Base-by-base conservation (phyloP, 2,113 vertebrate genomes). In the Oophaga pumilio region DNA sequence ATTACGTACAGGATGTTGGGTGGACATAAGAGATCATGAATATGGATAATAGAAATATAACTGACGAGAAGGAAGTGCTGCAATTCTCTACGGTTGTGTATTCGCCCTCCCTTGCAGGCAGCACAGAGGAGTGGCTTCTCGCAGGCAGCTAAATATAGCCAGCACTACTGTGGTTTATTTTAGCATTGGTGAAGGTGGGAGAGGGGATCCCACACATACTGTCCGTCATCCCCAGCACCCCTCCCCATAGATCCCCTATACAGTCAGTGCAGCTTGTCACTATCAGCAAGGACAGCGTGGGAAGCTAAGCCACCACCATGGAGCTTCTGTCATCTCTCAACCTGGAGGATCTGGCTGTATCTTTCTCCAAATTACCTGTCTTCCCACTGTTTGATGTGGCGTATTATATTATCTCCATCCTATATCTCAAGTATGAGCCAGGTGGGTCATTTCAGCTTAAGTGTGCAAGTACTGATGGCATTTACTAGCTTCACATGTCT, bases 361-460 rank as follows among this genome's bases (percentile, higher is more conserved):
- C 95, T 90, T 99, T 99, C 94, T 96, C 98, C 56, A 95, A 97
- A 91, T 94, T 99, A 90, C 96, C 97, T 76, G 95, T 98, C 91
- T 99, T 98, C 93, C 98, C 97, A 0, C 93, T 98, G 0, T 99
- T 99, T 92, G 97, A 99, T 92, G 90, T 98, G 43, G 97, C 97
- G 24, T 99, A 99, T 89, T 99, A 97, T 94, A 96, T 99, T 90
- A 95, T 99, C 89, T 99, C 98, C 90, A 93, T 99, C 90, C 95
- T 99, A 91, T 99, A 99, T 95, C 97, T 99, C 93, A 98, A 97
- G 92, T 98, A 97, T 91, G 97, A 99, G 92, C 97, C 97, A 92
- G 98, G 98, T 98, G 89, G 95, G 96, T 91, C 78, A 26, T 53
- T 56, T 43, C 60, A 43, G 49, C 76, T 20, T 22, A 3, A 74